Evolutionary conservation across 2,888 invertebrate species (phyloP).

Genomic region (Platynereis dumerilii): DNA sequence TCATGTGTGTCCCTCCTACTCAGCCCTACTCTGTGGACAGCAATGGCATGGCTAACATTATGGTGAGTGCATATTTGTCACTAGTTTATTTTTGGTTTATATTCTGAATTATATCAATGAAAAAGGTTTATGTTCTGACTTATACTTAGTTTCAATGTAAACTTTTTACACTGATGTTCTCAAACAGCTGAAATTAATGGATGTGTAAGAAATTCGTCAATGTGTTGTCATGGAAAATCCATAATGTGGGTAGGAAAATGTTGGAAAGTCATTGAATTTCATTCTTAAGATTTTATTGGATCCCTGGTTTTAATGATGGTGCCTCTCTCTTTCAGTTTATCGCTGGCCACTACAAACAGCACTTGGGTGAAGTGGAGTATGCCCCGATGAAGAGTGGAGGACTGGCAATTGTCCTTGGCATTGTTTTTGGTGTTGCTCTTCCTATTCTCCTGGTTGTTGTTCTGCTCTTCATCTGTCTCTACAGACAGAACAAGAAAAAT

Average conservation of each 20-base stretch:
- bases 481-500: conserved; percentile 35
- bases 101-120: too few species aligned
- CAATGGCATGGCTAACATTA: neutral
- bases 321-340: conserved; percentile 46
- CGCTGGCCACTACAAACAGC: conserved; percentile 44
- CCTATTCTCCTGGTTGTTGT: conserved; percentile 53
- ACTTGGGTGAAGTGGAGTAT: conserved; percentile 47
- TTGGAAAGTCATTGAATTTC: too few species aligned
- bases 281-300: too few species aligned
- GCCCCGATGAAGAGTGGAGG: conserved; percentile 36
- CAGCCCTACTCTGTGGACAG: neutral
- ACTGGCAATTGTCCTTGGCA: conserved; percentile 46
- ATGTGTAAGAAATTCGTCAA: too few species aligned
- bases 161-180: too few species aligned
- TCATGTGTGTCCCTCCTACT: conserved; percentile 12
- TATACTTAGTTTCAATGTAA: too few species aligned
- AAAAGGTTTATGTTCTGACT: too few species aligned
- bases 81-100: too few species aligned
- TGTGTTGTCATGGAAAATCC: too few species aligned
- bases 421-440: conserved; percentile 54
- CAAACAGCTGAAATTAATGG: too few species aligned
- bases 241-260: too few species aligned
- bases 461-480: conserved; percentile 52
- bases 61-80: neutral
- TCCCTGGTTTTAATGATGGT: too few species aligned